These are phyloP conservation scores for Chaenocephalus aceratus DNA, from an alignment of 2,113 vertebrate genomes.

Conservation along the genomic window DNA sequence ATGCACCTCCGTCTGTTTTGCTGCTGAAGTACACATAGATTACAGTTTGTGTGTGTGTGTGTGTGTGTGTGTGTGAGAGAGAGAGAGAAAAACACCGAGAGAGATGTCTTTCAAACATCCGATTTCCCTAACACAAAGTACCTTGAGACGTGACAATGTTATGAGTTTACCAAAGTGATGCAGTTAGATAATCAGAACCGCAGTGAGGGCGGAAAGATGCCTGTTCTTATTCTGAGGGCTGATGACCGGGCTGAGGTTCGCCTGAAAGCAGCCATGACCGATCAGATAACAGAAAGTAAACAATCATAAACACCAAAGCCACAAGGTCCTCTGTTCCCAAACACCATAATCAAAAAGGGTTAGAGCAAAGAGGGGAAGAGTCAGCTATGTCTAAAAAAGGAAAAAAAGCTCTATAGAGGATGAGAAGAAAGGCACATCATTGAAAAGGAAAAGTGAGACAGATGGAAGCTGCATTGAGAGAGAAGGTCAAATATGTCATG, in stretches of 20 bases:
- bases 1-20: slow-evolving; percentile 7
- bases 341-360: slow-evolving; percentile 7
- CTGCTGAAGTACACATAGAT: slow-evolving; percentile 3
- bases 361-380: slow-evolving; percentile 12
- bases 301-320: slow-evolving; percentile 23
- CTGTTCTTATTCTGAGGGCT: slow-evolving; percentile 44
- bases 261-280: slow-evolving; percentile 24
- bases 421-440: slow-evolving; percentile 26
- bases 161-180: slow-evolving; percentile 24
- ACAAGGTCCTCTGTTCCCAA: slow-evolving; percentile 14
- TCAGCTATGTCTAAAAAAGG: not conserved
- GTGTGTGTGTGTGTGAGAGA: not conserved
- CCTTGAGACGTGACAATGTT: slow-evolving; percentile 16
- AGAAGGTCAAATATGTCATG: slow-evolving; percentile 58
- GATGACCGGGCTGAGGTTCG: slow-evolving; percentile 41
- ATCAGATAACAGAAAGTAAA: slow-evolving; percentile 40
- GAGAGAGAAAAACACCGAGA: not conserved
- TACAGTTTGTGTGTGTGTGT: not conserved
- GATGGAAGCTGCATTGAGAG: slow-evolving; percentile 21
- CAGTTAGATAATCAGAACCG: slow-evolving; percentile 31
- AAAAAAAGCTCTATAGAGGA: slow-evolving; percentile 11
- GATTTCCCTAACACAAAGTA: slow-evolving; percentile 17
- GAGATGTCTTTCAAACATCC: slow-evolving; percentile 17
- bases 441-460: slow-evolving; percentile 36
- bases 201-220: not conserved